Percentiles rank a stretch among this genome's conserved stretches.
phyloP scores from a whole-genome alignment of 2,888 invertebrate species.

The Calameuta idolon region DNA sequence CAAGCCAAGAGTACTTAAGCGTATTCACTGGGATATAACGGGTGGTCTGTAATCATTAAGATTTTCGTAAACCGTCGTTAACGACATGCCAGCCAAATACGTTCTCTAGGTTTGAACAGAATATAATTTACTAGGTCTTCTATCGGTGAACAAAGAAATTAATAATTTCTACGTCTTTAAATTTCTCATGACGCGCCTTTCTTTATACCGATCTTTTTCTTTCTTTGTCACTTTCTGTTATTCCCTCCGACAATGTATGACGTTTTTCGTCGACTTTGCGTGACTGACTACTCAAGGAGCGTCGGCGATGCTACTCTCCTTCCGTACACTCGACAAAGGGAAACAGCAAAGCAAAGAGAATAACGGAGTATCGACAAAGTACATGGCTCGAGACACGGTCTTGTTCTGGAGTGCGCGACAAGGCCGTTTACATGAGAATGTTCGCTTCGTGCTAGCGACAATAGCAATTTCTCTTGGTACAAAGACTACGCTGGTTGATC shows the following conservation, averaged over 20 bases:
- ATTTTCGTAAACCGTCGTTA: neutral
- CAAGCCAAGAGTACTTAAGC: neutral
- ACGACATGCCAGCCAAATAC: neutral
- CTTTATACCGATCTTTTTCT: neutral
- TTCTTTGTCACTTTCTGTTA: neutral
- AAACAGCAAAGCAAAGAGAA: constrained; percentile 20
- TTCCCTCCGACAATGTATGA: neutral
- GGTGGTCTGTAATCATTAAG: neutral
- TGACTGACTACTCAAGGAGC: constrained; percentile 3
- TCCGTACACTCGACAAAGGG: neutral
- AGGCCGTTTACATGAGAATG: neutral
- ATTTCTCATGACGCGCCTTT: neutral
- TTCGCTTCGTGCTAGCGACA: neutral
- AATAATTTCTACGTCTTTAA: neutral
- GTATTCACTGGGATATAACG: neutral
- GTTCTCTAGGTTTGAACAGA: neutral
- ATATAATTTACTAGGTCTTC: neutral
- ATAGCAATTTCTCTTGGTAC: neutral
- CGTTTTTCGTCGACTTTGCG: neutral
- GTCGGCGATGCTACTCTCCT: neutral
- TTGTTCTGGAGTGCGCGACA: neutral
- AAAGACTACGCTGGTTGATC: neutral
- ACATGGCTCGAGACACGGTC: constrained; percentile 23
- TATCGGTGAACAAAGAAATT: neutral
- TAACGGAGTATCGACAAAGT: constrained; percentile 30